These are phyloP conservation scores for Nephrocerus scutellatus DNA, from an alignment of 2,888 invertebrate genomes.

Conservation along the genomic window DNA sequence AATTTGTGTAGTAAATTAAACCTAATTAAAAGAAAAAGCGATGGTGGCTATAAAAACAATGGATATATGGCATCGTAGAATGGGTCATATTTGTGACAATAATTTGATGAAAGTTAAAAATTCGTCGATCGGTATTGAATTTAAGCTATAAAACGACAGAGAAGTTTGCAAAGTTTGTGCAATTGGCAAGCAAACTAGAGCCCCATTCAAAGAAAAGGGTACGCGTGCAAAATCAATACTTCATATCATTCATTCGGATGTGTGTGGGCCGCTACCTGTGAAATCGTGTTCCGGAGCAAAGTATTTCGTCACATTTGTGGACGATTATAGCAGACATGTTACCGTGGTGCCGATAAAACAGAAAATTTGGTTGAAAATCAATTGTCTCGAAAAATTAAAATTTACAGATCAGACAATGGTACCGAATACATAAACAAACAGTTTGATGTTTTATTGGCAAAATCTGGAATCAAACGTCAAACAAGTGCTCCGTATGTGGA, in stretches of 20 bases:
- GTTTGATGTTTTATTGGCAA: slow-evolving; percentile 17
- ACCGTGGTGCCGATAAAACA: slow-evolving; percentile 16
- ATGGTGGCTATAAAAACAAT: slow-evolving; percentile 7
- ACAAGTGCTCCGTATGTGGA: slow-evolving; percentile 21
- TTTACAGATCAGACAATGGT: slow-evolving; percentile 21
- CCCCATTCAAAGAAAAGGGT: slow-evolving; percentile 20
- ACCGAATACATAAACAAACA: slow-evolving; percentile 17
- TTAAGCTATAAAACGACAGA: slow-evolving; percentile 10
- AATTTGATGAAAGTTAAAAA: slow-evolving; percentile 15
- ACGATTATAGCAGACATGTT: slow-evolving; percentile 26
- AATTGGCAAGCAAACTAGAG: slow-evolving; percentile 25
- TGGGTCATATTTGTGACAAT: slow-evolving; percentile 24
- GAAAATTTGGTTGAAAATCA: slow-evolving; percentile 21
- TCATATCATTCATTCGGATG: slow-evolving; percentile 35
- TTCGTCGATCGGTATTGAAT: slow-evolving; percentile 12
- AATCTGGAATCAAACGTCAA: slow-evolving; percentile 23
- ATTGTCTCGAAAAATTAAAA: slow-evolving; percentile 20
- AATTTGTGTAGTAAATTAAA: too few relatives aligned
- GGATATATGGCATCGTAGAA: slow-evolving; percentile 24
- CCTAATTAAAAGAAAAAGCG: not conserved
- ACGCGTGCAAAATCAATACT: slow-evolving; percentile 23
- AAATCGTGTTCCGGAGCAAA: slow-evolving; percentile 31
- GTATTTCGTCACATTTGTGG: slow-evolving; percentile 39
- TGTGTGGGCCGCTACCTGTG: slow-evolving; percentile 37
- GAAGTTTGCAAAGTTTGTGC: slow-evolving; percentile 22